Percentiles rank a stretch among this genome's conserved stretches.
phyloP scores from a whole-genome alignment of 2,888 invertebrate genomes.

The Callinectes sapidus region DNA sequence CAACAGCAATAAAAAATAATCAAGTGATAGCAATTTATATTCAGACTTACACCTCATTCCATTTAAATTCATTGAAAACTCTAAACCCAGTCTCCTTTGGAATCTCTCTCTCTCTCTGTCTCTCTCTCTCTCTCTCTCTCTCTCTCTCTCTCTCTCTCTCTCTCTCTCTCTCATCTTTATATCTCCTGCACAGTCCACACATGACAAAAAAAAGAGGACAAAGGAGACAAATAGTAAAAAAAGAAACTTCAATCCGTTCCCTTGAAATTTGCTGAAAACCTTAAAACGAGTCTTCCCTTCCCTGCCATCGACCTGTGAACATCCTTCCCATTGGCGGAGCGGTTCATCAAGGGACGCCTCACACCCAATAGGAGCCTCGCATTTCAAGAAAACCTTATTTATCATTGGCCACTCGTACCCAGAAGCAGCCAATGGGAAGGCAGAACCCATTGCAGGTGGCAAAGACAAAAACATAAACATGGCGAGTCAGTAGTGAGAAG shows the following conservation, averaged over 20 bases:
- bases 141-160: neutral
- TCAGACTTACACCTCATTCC: too few species aligned
- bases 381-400: constrained; percentile 32
- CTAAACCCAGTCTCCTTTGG: neutral
- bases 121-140: neutral
- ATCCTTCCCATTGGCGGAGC: constrained; percentile 45
- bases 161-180: too few species aligned
- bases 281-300: constrained; percentile 53
- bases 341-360: neutral
- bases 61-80: too few species aligned
- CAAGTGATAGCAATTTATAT: too few species aligned
- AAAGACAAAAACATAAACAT: constrained; percentile 58
- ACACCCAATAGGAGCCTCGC: constrained; percentile 24
- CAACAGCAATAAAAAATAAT: too few species aligned
- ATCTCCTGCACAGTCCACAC: too few species aligned
- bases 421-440: neutral
- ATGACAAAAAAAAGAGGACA: too few species aligned
- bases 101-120: too few species aligned
- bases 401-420: constrained; percentile 30
- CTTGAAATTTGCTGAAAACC: neutral
- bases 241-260: too few species aligned
- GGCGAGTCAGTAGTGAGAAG: neutral
- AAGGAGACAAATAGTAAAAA: too few species aligned
- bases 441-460: constrained; percentile 52
- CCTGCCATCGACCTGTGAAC: constrained; percentile 58